phyloP scores from a whole-genome alignment of 1,140 invertebrate genomes.

The Trichonephila clavipes region DNA sequence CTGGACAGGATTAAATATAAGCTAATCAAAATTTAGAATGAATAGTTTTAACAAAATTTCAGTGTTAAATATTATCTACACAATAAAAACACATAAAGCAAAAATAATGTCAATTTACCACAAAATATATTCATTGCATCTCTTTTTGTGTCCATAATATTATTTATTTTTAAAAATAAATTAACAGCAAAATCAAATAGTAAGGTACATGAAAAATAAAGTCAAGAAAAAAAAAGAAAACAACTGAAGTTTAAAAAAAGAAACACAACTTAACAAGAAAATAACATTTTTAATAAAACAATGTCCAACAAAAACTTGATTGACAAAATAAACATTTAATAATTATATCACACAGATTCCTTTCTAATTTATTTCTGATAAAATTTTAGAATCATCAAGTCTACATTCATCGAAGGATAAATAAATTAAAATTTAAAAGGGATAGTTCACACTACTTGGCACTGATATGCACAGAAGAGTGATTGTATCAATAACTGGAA shows the following conservation, averaged over 20 bases:
- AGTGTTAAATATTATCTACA: no score
- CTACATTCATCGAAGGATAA: not conserved
- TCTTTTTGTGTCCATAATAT: no score
- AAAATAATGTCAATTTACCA: no score
- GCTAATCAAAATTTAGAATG: no score
- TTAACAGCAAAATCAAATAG: no score
- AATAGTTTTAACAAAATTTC: no score
- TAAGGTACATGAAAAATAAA: no score
- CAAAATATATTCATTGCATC: no score
- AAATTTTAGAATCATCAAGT: not conserved
- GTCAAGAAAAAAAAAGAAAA: not conserved
- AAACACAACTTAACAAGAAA: conserved; percentile 11
- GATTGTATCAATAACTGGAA: not conserved
- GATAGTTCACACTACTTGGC: not conserved
- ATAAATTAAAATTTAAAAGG: not conserved
- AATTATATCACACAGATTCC: not conserved
- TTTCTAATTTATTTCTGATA: not conserved
- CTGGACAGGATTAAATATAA: no score
- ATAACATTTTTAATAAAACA: conserved; percentile 33
- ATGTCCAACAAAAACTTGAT: not conserved
- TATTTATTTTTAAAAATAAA: no score
- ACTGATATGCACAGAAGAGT: not conserved
- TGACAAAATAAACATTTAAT: not conserved
- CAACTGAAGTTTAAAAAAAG: not conserved
- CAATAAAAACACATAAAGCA: no score